Base-by-base conservation (phyloP, 2,888 invertebrate genomes). In the Apoderus coryli region DNA sequence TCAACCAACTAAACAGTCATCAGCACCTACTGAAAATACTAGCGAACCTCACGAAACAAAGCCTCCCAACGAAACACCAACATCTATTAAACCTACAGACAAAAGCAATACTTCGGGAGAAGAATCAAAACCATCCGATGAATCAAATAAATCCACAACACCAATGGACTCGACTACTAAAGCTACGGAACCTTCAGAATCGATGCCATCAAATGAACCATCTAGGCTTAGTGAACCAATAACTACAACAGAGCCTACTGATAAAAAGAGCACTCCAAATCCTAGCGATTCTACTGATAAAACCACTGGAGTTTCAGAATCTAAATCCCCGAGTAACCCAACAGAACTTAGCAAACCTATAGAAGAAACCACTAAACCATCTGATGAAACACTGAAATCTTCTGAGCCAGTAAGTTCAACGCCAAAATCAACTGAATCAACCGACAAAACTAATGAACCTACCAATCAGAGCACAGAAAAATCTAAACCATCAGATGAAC, bases 401-500 rank as follows among this genome's bases (percentile, higher is more conserved):
- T 23, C 16, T 14, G 28, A 32, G 14, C 27, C 32, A 10, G 4
- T 3, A 12, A 12, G 16, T 26, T 16, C 26, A 5, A 16, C 31
- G 10, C 27, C 34, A 6, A 33, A 35, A 22, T 7, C 27, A 15
- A n/a, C 25, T 9, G 25, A 25, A 3, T 4, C 30, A 10, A 28
- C 13, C 10, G n/a, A n/a, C n/a, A n/a, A n/a, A n/a, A n/a, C n/a
- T n/a, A n/a, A n/a, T n/a, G n/a, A n/a, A n/a, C n/a, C n/a, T n/a
- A n/a, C n/a, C n/a, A n/a, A n/a, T n/a, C 27, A 27, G 9, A 28
- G 28, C 2, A 10, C n/a, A 16, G 32, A 35, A 10, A 13, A 26
- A 15, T 22, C 28, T 7, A 26, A 32, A 16, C 22, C 35, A n/a
- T 24, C n/a, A n/a, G n/a, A n/a, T n/a, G n/a, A n/a, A n/a, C n/a